Evolutionary conservation across 2,888 invertebrate genomes (phyloP).

Genomic region (Diachrysia chrysitis): DNA sequence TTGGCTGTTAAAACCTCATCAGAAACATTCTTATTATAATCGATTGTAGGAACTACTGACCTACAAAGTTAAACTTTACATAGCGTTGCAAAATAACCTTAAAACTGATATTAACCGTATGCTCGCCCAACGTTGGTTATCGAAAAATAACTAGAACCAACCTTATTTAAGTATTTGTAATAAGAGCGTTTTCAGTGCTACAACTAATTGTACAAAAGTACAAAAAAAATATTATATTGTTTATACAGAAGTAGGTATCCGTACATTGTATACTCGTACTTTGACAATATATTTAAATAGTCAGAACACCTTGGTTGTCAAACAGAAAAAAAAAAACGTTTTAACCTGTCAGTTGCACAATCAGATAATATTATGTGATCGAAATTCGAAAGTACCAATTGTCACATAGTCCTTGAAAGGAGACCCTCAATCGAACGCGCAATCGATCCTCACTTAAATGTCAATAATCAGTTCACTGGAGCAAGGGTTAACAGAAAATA

Average conservation of each 20-base stretch:
- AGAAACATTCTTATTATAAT: constrained; percentile 53
- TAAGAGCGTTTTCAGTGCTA: background rate
- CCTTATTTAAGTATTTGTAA: background rate
- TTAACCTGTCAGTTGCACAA: constrained; percentile 36
- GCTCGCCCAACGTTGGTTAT: constrained; percentile 17
- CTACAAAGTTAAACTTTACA: constrained; percentile 51
- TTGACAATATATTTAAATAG: background rate
- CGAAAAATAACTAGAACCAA: background rate
- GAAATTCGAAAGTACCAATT: constrained; percentile 51
- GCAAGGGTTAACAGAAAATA: constrained; percentile 62
- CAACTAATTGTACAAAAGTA: background rate
- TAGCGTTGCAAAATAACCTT: constrained; percentile 36
- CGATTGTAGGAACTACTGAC: constrained; percentile 52
- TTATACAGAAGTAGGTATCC: too few species aligned
- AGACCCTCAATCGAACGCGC: constrained; percentile 52
- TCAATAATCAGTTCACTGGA: constrained; percentile 70
- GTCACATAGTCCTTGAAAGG: constrained; percentile 50
- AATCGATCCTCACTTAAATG: constrained; percentile 61
- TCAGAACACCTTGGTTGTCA: background rate
- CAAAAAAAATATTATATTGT: too few species aligned
- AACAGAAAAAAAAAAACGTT: background rate
- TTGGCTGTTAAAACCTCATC: constrained; percentile 51
- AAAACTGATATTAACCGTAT: constrained; percentile 24
- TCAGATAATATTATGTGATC: constrained; percentile 25
- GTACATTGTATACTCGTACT: too few species aligned